A percentile compares a stretch with the other conserved stretches of the same genome.
Conservation (phyloP, 2,888 invertebrate genomes). For the Baronia brevicornis region DNA sequence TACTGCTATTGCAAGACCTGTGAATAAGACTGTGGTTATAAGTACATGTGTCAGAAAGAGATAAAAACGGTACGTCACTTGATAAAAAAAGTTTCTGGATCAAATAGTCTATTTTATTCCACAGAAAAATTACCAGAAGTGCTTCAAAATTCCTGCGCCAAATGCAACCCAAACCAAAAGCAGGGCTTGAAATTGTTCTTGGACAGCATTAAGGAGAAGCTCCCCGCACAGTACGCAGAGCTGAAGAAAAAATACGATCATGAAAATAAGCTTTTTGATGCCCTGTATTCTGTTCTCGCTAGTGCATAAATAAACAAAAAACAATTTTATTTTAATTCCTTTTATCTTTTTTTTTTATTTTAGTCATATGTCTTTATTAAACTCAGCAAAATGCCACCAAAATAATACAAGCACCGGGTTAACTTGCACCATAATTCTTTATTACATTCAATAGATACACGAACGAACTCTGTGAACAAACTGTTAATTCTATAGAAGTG, state of each 20-base stretch:
- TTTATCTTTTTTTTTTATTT: background rate
- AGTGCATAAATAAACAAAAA: constrained; percentile 21
- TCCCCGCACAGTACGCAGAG: constrained; percentile 54
- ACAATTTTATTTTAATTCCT: constrained; percentile 3
- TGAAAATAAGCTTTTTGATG: constrained; percentile 66
- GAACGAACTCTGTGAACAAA: no score
- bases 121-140: constrained; percentile 12
- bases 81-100: background rate
- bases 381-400: no score
- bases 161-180: constrained; percentile 18
- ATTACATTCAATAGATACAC: no score
- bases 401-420: no score
- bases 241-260: constrained; percentile 76
- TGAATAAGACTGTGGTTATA: no score
- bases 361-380: no score
- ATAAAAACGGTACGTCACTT: no score
- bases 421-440: no score
- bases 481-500: no score
- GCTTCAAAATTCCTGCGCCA: constrained; percentile 16
- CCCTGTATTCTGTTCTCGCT: constrained; percentile 50
- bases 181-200: constrained; percentile 15
- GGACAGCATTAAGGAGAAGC: constrained; percentile 62
- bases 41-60: no score
- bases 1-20: no score
- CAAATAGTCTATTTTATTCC: constrained; percentile 12